Conservation (phyloP, 53 echinoderm and acorn worm species). For the Henricia sp. region DNA sequence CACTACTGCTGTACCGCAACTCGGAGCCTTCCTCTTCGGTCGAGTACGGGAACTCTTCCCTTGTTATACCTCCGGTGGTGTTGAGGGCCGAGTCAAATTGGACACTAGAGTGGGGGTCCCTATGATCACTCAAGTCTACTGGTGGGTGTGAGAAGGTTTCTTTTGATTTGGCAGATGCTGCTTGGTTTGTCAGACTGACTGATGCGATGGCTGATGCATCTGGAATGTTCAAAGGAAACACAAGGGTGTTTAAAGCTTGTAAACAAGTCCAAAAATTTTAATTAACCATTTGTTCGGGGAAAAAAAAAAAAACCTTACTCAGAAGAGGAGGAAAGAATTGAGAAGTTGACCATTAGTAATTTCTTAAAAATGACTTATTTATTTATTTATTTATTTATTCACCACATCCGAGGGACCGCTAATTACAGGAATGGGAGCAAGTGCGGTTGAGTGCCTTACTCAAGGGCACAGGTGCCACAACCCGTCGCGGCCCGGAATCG, state of each 20-base stretch:
- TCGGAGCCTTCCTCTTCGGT: slow-evolving; percentile 74
- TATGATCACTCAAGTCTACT: slow-evolving; percentile 59
- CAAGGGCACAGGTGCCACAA: no score
- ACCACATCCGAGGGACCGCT: no score
- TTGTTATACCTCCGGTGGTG: slow-evolving; percentile 51
- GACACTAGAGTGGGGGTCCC: slow-evolving; percentile 62
- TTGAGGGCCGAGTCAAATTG: slow-evolving; percentile 40
- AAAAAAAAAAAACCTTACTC: no score
- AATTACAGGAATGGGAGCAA: no score
- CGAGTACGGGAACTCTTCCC: slow-evolving; percentile 63
- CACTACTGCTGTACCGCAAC: slow-evolving; percentile 77
- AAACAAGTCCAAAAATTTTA: neutral
- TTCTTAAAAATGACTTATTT: no score
- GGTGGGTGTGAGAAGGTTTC: slow-evolving; percentile 21
- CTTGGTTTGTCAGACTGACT: slow-evolving; percentile 28
- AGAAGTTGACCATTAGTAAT: no score
- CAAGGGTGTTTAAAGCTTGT: neutral
- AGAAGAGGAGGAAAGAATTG: no score
- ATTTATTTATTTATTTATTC: no score
- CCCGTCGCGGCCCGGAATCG: no score
- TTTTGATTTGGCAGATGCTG: neutral
- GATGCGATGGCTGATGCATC: slow-evolving; percentile 41
- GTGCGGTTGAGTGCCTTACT: no score
- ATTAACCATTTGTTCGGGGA: no score
- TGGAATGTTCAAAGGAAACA: neutral